Evolutionary conservation across 2,888 invertebrate genomes (phyloP).

Genomic region (Lypha dubia): DNA sequence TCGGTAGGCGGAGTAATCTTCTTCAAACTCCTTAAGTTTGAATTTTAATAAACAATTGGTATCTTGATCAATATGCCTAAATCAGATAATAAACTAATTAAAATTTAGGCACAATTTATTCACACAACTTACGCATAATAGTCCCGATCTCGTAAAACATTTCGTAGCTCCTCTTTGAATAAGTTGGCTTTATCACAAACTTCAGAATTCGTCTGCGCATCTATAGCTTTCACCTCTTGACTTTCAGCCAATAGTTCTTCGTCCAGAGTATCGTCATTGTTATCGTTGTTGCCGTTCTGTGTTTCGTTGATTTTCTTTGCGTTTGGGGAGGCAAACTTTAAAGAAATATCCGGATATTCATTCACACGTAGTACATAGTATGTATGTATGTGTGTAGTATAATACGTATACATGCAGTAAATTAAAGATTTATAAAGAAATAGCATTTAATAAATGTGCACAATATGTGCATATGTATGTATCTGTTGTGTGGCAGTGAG

Average conservation of each 20-base stretch:
- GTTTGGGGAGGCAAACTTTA: constrained; percentile 79
- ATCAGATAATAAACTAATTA: not conserved
- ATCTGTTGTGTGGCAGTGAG: not conserved
- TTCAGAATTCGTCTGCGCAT: constrained; percentile 45
- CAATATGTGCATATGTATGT: not conserved
- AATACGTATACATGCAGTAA: not conserved
- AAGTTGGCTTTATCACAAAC: constrained; percentile 86
- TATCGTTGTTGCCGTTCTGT: constrained; percentile 73
- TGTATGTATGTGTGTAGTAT: no score
- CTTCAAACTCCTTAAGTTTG: constrained; percentile 87
- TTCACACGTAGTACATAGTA: no score
- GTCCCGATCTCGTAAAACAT: constrained; percentile 93
- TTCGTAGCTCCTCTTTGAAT: constrained; percentile 90
- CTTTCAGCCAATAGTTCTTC: constrained; percentile 78
- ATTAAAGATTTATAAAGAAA: not conserved
- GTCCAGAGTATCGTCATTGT: constrained; percentile 75
- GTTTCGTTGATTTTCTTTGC: constrained; percentile 79
- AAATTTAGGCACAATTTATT: not conserved
- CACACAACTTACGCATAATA: constrained; percentile 87
- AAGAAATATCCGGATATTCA: not conserved
- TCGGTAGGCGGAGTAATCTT: constrained; percentile 87
- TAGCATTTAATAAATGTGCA: not conserved
- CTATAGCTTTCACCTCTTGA: constrained; percentile 56
- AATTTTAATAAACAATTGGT: constrained; percentile 88
- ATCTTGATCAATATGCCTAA: constrained; percentile 86